A percentile compares a stretch with the other conserved stretches of the same genome.
Evolutionary conservation across 2,797 vertebrate genomes (phyloP).

Genomic region (Rhabdomys pumilio): DNA sequence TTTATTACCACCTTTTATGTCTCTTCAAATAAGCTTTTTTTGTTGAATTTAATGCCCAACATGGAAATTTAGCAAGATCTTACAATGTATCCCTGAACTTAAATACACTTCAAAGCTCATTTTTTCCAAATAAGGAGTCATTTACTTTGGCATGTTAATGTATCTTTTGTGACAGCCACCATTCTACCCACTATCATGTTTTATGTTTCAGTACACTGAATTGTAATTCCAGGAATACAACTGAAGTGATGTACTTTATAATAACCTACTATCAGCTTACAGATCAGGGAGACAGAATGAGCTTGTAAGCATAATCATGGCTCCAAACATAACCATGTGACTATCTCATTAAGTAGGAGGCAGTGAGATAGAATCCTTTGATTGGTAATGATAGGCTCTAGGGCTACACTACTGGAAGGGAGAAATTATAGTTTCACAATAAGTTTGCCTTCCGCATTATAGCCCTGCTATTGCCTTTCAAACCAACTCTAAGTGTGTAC

Average conservation of each 20-base stretch:
- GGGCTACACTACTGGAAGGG: background rate
- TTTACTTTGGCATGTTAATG: background rate
- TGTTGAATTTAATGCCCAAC: background rate
- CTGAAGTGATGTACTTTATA: background rate
- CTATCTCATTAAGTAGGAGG: background rate
- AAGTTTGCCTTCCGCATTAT: background rate
- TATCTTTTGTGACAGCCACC: background rate
- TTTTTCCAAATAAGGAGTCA: background rate
- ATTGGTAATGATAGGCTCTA: rapidly evolving
- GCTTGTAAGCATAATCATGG: background rate
- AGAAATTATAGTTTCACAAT: background rate
- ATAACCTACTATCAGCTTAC: background rate
- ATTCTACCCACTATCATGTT: background rate
- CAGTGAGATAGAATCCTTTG: background rate
- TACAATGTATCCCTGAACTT: background rate
- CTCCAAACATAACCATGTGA: background rate
- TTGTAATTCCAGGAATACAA: background rate
- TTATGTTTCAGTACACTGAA: background rate
- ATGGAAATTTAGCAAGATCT: background rate
- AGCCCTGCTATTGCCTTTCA: background rate
- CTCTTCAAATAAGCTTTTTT: background rate
- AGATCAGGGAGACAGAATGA: background rate
- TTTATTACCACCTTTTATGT: background rate
- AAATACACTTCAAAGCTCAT: background rate
- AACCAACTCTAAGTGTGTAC: background rate